phyloP scores from a whole-genome alignment of 1,140 invertebrate species.

The Philopotamus ludificatus region DNA sequence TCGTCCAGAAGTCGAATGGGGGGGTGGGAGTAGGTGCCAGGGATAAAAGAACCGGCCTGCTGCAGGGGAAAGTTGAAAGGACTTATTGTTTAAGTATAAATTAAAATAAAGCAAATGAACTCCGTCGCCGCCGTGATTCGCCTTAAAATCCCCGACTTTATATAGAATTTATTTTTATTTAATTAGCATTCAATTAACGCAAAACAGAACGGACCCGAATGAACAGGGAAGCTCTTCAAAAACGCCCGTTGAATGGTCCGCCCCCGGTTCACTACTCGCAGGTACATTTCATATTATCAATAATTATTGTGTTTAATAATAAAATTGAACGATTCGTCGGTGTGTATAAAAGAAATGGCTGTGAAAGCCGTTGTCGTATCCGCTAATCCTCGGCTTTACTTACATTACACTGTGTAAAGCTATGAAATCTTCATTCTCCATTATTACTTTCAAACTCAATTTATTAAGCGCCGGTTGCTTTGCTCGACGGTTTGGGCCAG shows the following conservation, averaged over 20 bases:
- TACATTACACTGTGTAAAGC: conserved; percentile 22
- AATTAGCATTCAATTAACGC: conserved; percentile 25
- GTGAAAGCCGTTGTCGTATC: not conserved
- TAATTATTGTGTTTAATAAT: too few species aligned
- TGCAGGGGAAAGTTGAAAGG: conserved; percentile 16
- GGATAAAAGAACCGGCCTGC: not conserved
- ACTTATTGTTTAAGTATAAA: conserved; percentile 22
- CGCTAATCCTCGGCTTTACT: conserved; percentile 23
- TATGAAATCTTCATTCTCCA: conserved; percentile 28
- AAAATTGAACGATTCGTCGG: too few species aligned
- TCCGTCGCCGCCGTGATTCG: conserved; percentile 1
- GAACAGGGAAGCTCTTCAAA: too few species aligned
- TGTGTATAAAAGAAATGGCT: conserved; percentile 7
- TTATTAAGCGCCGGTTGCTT: conserved; percentile 24
- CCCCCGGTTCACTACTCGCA: too few species aligned
- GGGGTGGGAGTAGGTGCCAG: too few species aligned
- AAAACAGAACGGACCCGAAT: too few species aligned
- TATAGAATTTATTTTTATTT: conserved; percentile 26
- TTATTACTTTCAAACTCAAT: conserved; percentile 30
- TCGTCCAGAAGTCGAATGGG: not conserved
- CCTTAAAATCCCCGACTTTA: conserved; percentile 12
- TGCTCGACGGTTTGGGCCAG: conserved; percentile 2
- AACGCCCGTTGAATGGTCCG: too few species aligned
- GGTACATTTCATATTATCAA: too few species aligned
- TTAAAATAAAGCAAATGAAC: conserved; percentile 22